Base-by-base conservation (phyloP, 2,113 vertebrate genomes). In the Artemisiospiza belli region DNA sequence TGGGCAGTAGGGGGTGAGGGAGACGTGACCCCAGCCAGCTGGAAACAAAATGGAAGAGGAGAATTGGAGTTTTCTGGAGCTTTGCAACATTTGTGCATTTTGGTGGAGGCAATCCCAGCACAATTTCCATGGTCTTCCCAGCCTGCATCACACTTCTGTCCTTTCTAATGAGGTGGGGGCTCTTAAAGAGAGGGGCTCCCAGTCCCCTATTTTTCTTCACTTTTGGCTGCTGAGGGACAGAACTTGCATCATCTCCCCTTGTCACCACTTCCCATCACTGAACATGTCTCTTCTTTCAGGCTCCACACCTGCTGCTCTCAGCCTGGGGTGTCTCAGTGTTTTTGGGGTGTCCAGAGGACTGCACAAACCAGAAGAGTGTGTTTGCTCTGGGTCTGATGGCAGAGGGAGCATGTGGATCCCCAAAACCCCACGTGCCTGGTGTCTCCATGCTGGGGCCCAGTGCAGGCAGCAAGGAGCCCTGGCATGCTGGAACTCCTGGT, bases 381-480 rank as follows among this genome's bases (percentile, higher is more conserved):
- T 73, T 69, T 89, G 24, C 22, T 58, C 35, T 43, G 39, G 37
- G 12, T 58, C 39, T 72, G 62, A 46, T 21, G 11, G 37, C 55
- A 62, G 47, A 47, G 15, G 12, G 35, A 46, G 12, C 16, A 10
- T 2, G 4, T 5, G 16, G 41, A 75, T 30, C 24, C 31, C 52
- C 4, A 1, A 44, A 62, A 18, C 14, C 9, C 44, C 0, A 1
- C 11, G 39, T 0, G 0, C 2, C 22, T n/a, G 39, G 7, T 12
- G 35, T 15, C 30, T 68, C 28, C 1, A 0, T 47, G 49, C 83
- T 75, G 52, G 43, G 28, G 4, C 13, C 10, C 21, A 5, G 25
- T 19, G 57, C 25, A 31, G 67, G 75, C 52, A 90, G 44, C 0
- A 3, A 91, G 49, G 39, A 62, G 30, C 59, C 7, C 4, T 5